Evolutionary conservation across 2,888 invertebrate genomes (phyloP).

Genomic region (Bellardia pandia): DNA sequence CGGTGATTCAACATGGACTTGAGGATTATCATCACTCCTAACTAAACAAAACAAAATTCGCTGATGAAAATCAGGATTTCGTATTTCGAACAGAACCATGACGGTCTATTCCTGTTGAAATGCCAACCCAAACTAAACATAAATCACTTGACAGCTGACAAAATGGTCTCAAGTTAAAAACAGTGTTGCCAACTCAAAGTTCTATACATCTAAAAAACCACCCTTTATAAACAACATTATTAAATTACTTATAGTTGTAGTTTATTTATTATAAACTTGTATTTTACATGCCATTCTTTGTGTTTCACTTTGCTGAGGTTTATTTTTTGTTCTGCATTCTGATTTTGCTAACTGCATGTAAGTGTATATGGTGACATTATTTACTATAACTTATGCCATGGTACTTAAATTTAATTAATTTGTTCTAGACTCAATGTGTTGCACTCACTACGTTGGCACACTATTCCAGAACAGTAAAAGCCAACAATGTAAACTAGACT

Average conservation of each 20-base stretch:
- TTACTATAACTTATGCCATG: background rate
- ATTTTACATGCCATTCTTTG: background rate
- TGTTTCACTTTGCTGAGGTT: conserved; percentile 15
- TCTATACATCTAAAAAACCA: background rate
- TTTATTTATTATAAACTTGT: conserved; percentile 18
- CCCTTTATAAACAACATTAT: conserved; percentile 7
- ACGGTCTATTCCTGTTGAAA: too few species aligned
- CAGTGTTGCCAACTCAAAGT: too few species aligned
- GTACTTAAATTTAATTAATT: conserved; percentile 8
- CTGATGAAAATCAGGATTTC: too few species aligned
- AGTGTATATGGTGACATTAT: conserved; percentile 34
- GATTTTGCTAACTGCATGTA: conserved; percentile 2
- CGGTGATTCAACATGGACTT: too few species aligned
- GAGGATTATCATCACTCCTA: too few species aligned
- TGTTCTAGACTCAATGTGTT: background rate
- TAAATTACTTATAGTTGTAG: background rate
- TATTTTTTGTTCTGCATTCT: conserved; percentile 50
- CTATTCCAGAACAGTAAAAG: background rate
- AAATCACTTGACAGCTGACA: too few species aligned
- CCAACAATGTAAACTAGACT: background rate
- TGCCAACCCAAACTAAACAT: too few species aligned
- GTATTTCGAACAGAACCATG: too few species aligned
- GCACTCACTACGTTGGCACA: background rate
- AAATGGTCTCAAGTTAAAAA: too few species aligned
- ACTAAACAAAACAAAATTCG: too few species aligned